phyloP scores from a whole-genome alignment of 2,113 vertebrate species.

The Urocolius indicus region DNA sequence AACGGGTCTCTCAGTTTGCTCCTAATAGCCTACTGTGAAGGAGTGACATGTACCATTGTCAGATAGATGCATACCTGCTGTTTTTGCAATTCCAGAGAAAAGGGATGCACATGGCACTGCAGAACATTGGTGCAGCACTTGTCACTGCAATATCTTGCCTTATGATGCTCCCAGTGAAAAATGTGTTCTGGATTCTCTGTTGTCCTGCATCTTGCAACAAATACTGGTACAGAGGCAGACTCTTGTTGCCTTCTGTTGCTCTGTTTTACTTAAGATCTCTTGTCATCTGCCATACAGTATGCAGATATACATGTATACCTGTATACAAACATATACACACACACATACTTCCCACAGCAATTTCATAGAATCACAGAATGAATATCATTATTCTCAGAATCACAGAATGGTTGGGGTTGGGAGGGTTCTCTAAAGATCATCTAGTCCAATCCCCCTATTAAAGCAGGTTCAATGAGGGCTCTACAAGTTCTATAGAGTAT shows the following conservation, averaged over 20 bases:
- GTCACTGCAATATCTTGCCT: not conserved
- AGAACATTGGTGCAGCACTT: not conserved
- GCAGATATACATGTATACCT: not conserved
- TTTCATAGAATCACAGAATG: not conserved
- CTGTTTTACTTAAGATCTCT: not conserved
- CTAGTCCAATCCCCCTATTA: too few species aligned
- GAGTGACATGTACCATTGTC: not conserved
- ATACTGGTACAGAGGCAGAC: not conserved
- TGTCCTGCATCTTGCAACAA: not conserved
- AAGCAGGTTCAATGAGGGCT: too few species aligned
- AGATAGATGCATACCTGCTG: not conserved
- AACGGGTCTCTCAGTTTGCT: not conserved
- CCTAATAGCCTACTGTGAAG: not conserved
- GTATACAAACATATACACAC: not conserved
- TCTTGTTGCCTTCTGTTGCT: not conserved
- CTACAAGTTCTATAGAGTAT: not conserved
- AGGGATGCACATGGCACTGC: not conserved
- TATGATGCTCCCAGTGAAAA: not conserved
- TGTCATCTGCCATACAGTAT: not conserved
- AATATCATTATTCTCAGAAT: too few species aligned
- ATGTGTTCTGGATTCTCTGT: not conserved
- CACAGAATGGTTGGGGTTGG: too few species aligned
- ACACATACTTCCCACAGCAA: not conserved
- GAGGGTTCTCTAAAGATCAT: too few species aligned
- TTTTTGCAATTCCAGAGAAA: not conserved